Percentiles rank a stretch among this genome's conserved stretches.
Evolutionary conservation across 2,113 vertebrate species (phyloP).

Genomic region (Thunnus maccoyii): DNA sequence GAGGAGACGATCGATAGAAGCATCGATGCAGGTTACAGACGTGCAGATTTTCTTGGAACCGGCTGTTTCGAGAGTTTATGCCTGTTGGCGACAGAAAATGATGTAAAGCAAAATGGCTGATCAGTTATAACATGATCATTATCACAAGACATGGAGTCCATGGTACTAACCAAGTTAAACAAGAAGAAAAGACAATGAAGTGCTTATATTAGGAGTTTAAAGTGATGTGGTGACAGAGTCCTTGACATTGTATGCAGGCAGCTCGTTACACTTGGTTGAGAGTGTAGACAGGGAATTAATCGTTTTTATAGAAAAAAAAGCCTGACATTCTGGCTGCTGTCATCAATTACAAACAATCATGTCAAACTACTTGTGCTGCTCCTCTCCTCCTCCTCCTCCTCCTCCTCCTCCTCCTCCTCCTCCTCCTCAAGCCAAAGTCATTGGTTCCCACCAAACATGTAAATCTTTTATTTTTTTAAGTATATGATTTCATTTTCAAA

Average conservation of each 20-base stretch:
- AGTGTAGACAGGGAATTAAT: slow-evolving; percentile 23
- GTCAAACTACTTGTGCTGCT: not conserved
- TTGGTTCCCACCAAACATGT: not conserved
- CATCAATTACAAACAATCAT: slow-evolving; percentile 18
- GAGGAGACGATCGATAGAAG: not conserved
- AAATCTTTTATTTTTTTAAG: not conserved
- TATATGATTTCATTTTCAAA: too few species aligned
- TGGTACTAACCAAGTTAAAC: not conserved
- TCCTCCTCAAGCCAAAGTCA: not conserved
- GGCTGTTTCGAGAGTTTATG: not conserved
- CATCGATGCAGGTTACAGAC: not conserved
- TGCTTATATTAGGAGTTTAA: not conserved
- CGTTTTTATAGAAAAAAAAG: not conserved
- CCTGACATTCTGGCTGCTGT: not conserved
- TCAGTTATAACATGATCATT: not conserved
- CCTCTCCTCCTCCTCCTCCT: not conserved
- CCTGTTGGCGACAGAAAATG: not conserved
- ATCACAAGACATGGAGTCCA: not conserved
- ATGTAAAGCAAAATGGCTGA: not conserved
- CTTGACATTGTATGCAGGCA: slow-evolving; percentile 11
- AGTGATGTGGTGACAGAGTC: slow-evolving; percentile 5
- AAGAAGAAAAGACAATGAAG: not conserved
- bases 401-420: not conserved
- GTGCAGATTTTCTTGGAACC: not conserved
- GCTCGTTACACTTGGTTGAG: slow-evolving; percentile 18